Evolutionary conservation across 2,888 invertebrate genomes (phyloP).

Genomic region (Nasonovia ribisnigri): DNA sequence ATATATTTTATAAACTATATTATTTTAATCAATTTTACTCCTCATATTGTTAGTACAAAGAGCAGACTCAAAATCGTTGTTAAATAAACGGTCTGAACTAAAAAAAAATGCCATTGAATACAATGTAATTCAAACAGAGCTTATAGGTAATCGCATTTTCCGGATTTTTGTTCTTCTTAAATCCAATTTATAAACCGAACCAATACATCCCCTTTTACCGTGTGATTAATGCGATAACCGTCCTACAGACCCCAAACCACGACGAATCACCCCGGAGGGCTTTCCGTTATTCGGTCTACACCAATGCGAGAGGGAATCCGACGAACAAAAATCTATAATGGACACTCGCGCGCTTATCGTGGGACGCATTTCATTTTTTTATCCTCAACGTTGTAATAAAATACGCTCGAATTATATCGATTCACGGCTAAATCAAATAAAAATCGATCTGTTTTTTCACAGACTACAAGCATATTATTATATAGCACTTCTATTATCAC

Average conservation of each 20-base stretch:
- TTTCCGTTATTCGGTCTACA: constrained; percentile 45
- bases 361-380: background rate
- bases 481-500: background rate
- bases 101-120: constrained; percentile 24
- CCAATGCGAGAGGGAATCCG: constrained; percentile 26
- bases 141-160: constrained; percentile 53
- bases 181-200: constrained; percentile 56
- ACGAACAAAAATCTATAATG: constrained; percentile 38
- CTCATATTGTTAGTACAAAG: background rate
- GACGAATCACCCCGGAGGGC: constrained; percentile 63
- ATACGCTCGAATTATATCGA: background rate
- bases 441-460: background rate
- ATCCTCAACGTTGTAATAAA: background rate
- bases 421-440: background rate
- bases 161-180: constrained; percentile 58
- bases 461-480: background rate
- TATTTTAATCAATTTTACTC: background rate
- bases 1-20: background rate
- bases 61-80: background rate
- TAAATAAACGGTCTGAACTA: background rate
- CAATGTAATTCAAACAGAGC: background rate
- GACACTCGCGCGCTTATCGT: background rate
- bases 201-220: constrained; percentile 44
- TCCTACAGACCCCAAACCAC: constrained; percentile 52
- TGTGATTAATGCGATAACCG: constrained; percentile 62